Evolutionary conservation across 2,888 invertebrate species (phyloP).

Genomic region (Agonopterix alstromeriana): DNA sequence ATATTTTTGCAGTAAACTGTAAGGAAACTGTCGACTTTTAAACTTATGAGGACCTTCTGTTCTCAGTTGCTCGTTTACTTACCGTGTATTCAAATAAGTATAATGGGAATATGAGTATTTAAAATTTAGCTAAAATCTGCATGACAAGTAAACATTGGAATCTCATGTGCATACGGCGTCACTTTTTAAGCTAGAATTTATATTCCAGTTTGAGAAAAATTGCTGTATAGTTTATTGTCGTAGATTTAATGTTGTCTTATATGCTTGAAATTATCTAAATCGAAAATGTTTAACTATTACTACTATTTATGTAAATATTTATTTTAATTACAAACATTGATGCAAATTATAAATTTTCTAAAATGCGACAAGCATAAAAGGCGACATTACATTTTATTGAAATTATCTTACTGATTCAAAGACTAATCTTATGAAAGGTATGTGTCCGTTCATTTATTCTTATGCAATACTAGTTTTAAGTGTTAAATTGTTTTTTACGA

Average conservation of each 20-base stretch:
- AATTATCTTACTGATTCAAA: conserved; percentile 37
- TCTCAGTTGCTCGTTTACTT: background rate
- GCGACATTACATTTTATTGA: conserved; percentile 21
- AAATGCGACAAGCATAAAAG: conserved; percentile 20
- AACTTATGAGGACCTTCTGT: background rate
- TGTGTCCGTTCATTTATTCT: conserved; percentile 61
- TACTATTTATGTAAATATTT: conserved; percentile 27
- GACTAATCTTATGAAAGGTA: conserved; percentile 34
- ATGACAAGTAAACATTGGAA: conserved; percentile 11
- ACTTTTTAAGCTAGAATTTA: conserved; percentile 16
- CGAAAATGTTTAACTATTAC: conserved; percentile 10
- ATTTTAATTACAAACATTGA: background rate
- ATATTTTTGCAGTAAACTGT: background rate
- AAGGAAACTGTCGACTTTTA: background rate
- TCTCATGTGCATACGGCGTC: conserved; percentile 15
- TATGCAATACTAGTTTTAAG: conserved; percentile 76
- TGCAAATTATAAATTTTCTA: conserved; percentile 1
- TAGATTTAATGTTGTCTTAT: conserved; percentile 26
- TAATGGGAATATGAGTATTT: background rate
- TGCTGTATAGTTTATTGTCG: conserved; percentile 14
- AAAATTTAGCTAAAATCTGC: conserved; percentile 1
- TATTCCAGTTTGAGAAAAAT: conserved; percentile 12
- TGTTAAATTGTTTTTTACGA: conserved; percentile 74
- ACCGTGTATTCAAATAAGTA: background rate
- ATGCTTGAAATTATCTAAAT: conserved; percentile 17